A percentile compares a stretch with the other conserved stretches of the same genome.
phyloP scores from a whole-genome alignment of 2,113 vertebrate species.

The Cephalopterus ornatus region DNA sequence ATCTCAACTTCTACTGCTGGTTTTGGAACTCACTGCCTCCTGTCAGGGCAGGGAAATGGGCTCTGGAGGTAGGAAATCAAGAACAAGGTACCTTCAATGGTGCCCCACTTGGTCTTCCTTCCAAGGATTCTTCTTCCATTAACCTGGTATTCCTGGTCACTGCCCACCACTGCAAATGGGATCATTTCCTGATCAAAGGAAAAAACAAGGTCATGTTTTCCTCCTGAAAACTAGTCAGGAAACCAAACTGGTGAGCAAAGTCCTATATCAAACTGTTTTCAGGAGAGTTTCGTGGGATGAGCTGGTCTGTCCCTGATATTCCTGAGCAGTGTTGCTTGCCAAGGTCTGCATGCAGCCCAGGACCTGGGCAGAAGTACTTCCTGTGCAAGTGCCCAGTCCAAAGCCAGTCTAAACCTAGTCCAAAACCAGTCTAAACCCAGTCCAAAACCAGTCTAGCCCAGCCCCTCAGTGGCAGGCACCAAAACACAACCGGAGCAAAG shows the following conservation, averaged over 20 bases:
- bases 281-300: not conserved
- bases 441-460: not conserved
- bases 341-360: not conserved
- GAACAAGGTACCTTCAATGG: constrained; percentile 88
- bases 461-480: not conserved
- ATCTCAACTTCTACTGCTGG: not conserved
- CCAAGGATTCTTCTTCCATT: constrained; percentile 94
- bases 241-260: not conserved
- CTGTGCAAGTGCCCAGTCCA: accelerated
- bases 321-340: not conserved
- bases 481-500: not conserved
- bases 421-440: not conserved
- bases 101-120: constrained; percentile 98
- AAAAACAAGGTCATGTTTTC: not conserved
- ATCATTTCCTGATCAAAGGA: constrained; percentile 88
- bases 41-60: not conserved
- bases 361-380: not conserved
- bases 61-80: not conserved
- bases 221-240: not conserved
- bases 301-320: not conserved
- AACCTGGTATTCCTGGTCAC: constrained; percentile 96
- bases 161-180: constrained; percentile 96
- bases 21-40: not conserved
- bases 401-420: not conserved
- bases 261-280: not conserved